Base-by-base conservation (phyloP, 2,113 vertebrate species). In the Hippocampus mohnikei region DNA sequence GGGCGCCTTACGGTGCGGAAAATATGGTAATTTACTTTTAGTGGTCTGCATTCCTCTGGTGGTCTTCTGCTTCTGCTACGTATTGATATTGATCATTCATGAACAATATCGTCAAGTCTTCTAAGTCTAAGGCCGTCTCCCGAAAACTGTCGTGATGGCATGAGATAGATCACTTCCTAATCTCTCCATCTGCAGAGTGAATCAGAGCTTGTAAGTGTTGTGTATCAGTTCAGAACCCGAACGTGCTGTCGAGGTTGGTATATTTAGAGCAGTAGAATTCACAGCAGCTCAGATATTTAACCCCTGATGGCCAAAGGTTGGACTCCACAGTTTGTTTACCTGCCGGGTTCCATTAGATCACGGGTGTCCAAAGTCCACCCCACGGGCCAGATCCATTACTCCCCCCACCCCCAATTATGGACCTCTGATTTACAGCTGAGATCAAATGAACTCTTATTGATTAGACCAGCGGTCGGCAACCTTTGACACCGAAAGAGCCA, bases 211-310 rank as follows among this genome's bases (percentile, higher is more conserved):
- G 2, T 50, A 33, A 46, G 79, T 80, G 81, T 81, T 78, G 72
- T 61, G 85, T 88, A 84, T 88, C 70, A 52, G 67, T 70, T 62
- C 64, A 53, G 65, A 73, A 74, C 88, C 75, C 88, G 81, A 79
- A 72, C 1, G 69, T 78, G 71, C 73, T 76, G 79, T 86, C 83
- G 81, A 21, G 18, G 64, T 41, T 65, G 82, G 20, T 93, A 89
- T 90, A 91, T 92, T 92, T 93, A 92, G 91, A 87, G 59, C 72
- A 67, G 80, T 68, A 70, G 85, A 87, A 91, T 91, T 77, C 77
- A 56, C 74, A 62, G 71, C 67, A 81, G 81, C 74, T 80, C 81
- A 81, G 72, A 77, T 73, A 72, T 66, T 74, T 66, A 60, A n/a
- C 67, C 55, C 13, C 16, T 71, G 66, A 80, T 64, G 82, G 80